These are phyloP conservation scores for Crocuta crocuta DNA, from an alignment of 2,113 vertebrate species.

Conservation along the genomic window DNA sequence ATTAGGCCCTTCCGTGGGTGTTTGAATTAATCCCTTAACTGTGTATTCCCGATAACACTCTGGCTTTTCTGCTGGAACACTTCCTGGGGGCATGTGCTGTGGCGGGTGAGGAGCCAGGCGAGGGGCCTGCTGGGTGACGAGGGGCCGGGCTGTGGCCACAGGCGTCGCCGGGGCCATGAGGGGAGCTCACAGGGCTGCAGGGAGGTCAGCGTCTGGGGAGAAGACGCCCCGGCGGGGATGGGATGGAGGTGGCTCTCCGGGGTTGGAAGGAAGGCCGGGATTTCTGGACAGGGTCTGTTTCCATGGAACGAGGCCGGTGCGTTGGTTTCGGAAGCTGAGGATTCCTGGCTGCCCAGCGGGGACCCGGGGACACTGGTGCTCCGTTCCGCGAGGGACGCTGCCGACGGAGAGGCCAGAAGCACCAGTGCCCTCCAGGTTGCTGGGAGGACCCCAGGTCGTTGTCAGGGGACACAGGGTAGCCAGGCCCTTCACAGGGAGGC, in stretches of 20 bases:
- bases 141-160: neutral
- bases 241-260: accelerated
- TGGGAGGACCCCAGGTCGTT: neutral
- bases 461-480: neutral
- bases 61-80: neutral
- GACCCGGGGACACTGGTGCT: accelerated
- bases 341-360: neutral
- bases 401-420: accelerated
- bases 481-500: neutral
- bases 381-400: no score
- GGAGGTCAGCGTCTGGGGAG: neutral
- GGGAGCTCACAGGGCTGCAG: no score
- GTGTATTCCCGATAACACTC: accelerated
- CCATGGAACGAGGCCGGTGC: no score
- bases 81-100: accelerated
- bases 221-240: accelerated
- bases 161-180: accelerated
- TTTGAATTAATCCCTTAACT: neutral
- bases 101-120: neutral
- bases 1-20: accelerated
- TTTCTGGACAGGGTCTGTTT: neutral
- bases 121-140: neutral
- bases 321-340: neutral
- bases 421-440: accelerated
- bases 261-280: neutral